Evolutionary conservation across 1,140 invertebrate species (phyloP).

Genomic region (Tetramorium alpestre): DNA sequence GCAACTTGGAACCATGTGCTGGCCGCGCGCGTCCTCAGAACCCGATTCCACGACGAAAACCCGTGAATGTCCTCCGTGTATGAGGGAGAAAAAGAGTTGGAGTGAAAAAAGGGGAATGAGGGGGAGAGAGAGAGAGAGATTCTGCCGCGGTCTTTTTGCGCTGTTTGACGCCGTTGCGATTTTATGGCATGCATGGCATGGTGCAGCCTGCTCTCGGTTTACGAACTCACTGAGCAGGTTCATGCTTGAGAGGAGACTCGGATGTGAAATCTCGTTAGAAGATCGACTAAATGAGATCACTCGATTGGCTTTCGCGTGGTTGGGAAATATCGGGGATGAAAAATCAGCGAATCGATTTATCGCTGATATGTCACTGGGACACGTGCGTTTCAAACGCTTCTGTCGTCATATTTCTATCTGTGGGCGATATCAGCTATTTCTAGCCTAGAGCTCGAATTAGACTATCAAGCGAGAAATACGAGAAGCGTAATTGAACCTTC

Average conservation of each 20-base stretch:
- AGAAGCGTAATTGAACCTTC: not conserved
- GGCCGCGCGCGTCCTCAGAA: slow-evolving; percentile 47
- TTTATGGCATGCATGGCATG: slow-evolving; percentile 56
- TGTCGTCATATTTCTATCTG: not conserved
- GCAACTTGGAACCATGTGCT: slow-evolving; percentile 71
- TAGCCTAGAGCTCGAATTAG: not conserved
- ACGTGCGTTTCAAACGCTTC: not conserved
- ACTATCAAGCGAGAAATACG: slow-evolving; percentile 24
- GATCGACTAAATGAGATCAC: slow-evolving; percentile 25
- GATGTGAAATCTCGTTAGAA: slow-evolving; percentile 19
- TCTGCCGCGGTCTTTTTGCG: slow-evolving; percentile 46
- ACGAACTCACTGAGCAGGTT: slow-evolving; percentile 65
- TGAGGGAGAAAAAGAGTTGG: not conserved
- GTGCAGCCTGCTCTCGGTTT: slow-evolving; percentile 43
- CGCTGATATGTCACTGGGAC: not conserved
- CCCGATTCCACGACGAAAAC: slow-evolving; percentile 62
- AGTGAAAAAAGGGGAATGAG: not conserved
- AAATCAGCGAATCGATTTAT: not conserved
- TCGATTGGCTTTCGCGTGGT: not conserved
- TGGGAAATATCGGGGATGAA: slow-evolving; percentile 25
- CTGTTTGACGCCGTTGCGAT: slow-evolving; percentile 41
- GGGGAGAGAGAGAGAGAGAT: not conserved
- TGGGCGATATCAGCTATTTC: slow-evolving; percentile 17
- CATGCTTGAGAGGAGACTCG: slow-evolving; percentile 18
- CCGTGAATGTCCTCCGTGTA: slow-evolving; percentile 44